Percentiles rank a stretch among this genome's conserved stretches.
These are phyloP conservation scores for Lacerta agilis DNA, from an alignment of 2,797 vertebrate species.

Conservation along the genomic window DNA sequence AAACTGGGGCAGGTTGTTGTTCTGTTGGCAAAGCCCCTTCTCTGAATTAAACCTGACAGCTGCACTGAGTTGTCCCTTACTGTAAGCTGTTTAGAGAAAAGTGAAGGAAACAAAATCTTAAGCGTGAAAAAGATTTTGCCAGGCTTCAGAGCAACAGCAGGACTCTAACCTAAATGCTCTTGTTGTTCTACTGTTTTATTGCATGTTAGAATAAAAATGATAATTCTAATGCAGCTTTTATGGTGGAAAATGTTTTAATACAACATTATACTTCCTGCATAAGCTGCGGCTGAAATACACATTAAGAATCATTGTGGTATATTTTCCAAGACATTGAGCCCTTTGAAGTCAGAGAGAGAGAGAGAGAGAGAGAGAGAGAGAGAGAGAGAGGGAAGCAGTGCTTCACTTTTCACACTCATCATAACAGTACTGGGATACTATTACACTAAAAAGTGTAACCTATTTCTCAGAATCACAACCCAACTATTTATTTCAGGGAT, in stretches of 20 bases:
- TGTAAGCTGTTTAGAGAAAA: too few relatives aligned
- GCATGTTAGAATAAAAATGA: background rate
- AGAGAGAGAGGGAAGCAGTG: background rate
- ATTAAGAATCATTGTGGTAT: background rate
- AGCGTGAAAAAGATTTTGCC: background rate
- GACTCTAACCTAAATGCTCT: accelerated
- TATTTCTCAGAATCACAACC: slow-evolving; percentile 25
- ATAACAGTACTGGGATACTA: slow-evolving; percentile 12
- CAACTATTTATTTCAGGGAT: slow-evolving; percentile 32
- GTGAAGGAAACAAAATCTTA: too few relatives aligned
- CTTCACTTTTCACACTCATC: slow-evolving; percentile 4
- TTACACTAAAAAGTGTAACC: slow-evolving; percentile 11
- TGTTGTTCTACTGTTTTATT: background rate
- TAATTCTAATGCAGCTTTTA: background rate
- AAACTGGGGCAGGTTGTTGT: too few relatives aligned
- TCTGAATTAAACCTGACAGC: too few relatives aligned
- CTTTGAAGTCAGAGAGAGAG: background rate
- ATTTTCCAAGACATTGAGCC: background rate
- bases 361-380: background rate
- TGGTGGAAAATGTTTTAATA: background rate
- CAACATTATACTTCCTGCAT: background rate
- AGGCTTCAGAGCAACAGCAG: background rate
- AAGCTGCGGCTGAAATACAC: background rate
- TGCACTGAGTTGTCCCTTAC: too few relatives aligned
- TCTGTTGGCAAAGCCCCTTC: too few relatives aligned